Evolutionary conservation across 2,113 vertebrate species (phyloP), one percentile per base, ranked within the genome.

Genomic region (Heteronetta atricapilla): DNA sequence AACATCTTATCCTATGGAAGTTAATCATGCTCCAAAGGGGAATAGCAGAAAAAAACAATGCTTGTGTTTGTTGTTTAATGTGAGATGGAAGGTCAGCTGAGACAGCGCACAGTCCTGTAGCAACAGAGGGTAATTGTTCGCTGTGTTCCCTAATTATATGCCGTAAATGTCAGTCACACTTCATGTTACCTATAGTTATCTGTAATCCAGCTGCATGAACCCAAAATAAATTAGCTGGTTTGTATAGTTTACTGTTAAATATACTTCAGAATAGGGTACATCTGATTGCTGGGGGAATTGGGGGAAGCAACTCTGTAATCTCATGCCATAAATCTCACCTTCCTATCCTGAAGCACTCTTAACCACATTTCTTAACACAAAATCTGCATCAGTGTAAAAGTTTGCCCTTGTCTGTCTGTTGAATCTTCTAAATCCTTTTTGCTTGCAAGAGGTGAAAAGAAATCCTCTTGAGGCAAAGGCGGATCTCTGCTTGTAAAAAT

Each of bases 401-500:
- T 84, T 88, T 92, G 23, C 44, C 25, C 15, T 74, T 79, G 18
- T 55, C 63, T 95, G 34, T 76, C 56, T 62, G 29, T 79, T 81
- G 58, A 79, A 78, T 66, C 66, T 69, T 88, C 50, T 82, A 81
- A 88, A 68, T 66, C 33, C 15, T 90, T 59, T 88, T 64, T 67
- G 28, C 31, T 53, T 73, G 23, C 26, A 64, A 1, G 15, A n/a
- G 8, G 25, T 60, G 42, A 75, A 77, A 58, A 55, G 25, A 89
- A 90, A 28, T 84, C 11, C 19, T 92, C 66, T 76, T 62, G 66
- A 89, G 70, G 88, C n/a, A 56, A 69, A 42, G 28, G 66, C 50
- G 96, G 69, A 36, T 58, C 44, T 95, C 73, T 76, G 44, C 44
- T 66, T 73, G 28, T 87, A 72, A 92, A 82, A 96, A 73, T 84